phyloP scores from a whole-genome alignment of 53 echinoderm and acorn worm genomes.

The Antedon mediterranea region DNA sequence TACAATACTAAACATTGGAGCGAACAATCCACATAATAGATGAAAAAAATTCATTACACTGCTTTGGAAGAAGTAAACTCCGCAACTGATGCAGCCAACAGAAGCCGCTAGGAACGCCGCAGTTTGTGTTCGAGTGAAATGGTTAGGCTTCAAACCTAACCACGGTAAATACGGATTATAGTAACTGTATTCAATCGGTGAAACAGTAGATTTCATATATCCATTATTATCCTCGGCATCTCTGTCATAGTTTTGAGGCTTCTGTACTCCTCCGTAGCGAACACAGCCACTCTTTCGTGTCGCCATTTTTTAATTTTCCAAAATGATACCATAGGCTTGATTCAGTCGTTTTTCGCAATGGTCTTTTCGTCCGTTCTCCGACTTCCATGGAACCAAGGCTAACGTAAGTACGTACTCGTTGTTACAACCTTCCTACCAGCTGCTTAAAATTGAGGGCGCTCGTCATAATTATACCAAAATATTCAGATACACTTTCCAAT shows the following conservation, averaged over 20 bases:
- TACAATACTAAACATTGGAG: slow-evolving; percentile 87
- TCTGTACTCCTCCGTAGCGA: not conserved
- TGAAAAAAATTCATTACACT: slow-evolving; percentile 58
- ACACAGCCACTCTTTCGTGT: not conserved
- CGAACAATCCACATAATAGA: slow-evolving; percentile 67
- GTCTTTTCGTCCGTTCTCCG: not conserved
- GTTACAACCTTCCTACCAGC: not conserved
- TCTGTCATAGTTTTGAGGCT: slow-evolving; percentile 19
- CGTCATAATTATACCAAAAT: not conserved
- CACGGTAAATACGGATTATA: slow-evolving; percentile 81
- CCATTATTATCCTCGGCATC: slow-evolving; percentile 80
- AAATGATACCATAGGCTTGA: not conserved
- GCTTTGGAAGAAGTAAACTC: slow-evolving; percentile 71
- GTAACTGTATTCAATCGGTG: slow-evolving; percentile 54
- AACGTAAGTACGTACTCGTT: not conserved
- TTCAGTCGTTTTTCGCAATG: not conserved
- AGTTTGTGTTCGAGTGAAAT: slow-evolving; percentile 46
- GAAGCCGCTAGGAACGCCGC: slow-evolving; percentile 32
- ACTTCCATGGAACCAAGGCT: not conserved
- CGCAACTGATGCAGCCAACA: slow-evolving; percentile 33
- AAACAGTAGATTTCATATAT: slow-evolving; percentile 60
- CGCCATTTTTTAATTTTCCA: not conserved
- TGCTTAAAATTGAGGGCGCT: not conserved
- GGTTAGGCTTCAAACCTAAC: slow-evolving; percentile 71
- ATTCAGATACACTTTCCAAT: too few species aligned